These are phyloP conservation scores for Drosophila barbarae DNA, from an alignment of 2,888 invertebrate species.

Conservation along the genomic window DNA sequence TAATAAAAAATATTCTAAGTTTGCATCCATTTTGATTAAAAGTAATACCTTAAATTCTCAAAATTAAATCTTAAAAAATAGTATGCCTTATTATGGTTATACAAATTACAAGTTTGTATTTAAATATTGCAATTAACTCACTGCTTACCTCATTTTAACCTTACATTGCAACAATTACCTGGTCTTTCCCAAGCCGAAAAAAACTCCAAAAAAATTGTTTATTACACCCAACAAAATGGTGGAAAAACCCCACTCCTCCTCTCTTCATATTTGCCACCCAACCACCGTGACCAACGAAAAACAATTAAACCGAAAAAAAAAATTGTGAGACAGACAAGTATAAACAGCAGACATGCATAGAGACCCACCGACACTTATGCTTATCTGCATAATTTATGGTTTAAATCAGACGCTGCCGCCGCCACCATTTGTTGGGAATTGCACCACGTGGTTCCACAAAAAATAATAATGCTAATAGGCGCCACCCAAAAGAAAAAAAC, in stretches of 20 bases:
- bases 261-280: constrained; percentile 20
- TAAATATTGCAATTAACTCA: constrained; percentile 13
- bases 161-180: constrained; percentile 43
- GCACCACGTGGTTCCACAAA: constrained; percentile 65
- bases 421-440: constrained; percentile 62
- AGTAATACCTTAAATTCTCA: neutral
- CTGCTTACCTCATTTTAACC: constrained; percentile 17
- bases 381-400: constrained; percentile 76
- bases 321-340: constrained; percentile 33
- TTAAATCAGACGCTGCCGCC: constrained; percentile 66
- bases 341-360: constrained; percentile 38
- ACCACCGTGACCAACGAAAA: constrained; percentile 46
- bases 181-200: constrained; percentile 15
- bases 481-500: constrained; percentile 52
- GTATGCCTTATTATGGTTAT: neutral
- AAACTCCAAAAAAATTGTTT: constrained; percentile 9
- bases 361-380: constrained; percentile 54
- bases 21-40: neutral
- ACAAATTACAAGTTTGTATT: neutral
- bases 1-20: neutral
- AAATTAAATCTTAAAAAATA: neutral
- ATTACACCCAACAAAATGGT: constrained; percentile 45
- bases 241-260: neutral
- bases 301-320: constrained; percentile 58
- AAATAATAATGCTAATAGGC: constrained; percentile 61